Conservation (phyloP, 2,113 vertebrate genomes). For the Sapajus apella region DNA sequence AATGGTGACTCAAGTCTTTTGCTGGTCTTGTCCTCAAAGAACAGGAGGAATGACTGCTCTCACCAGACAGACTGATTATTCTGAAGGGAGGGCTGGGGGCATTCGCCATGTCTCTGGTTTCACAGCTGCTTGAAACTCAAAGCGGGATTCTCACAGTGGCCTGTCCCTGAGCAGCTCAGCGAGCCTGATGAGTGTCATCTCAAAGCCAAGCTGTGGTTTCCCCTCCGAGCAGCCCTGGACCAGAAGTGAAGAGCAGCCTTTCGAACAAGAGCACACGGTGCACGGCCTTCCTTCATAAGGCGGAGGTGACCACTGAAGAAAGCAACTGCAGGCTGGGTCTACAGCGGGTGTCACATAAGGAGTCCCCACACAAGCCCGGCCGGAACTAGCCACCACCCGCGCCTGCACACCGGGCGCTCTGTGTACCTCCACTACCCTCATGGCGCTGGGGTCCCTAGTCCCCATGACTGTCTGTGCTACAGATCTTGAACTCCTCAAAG, state of each 20-base stretch:
- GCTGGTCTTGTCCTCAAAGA: not conserved
- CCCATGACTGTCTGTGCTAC: not conserved
- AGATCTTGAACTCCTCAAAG: not conserved
- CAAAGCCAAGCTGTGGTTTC: fast-evolving
- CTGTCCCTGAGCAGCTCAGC: not conserved
- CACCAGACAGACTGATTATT: fast-evolving
- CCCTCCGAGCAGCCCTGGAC: fast-evolving
- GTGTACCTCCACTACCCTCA: fast-evolving
- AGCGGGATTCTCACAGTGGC: fast-evolving
- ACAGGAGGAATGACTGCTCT: not conserved
- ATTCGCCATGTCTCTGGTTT: too few species aligned
- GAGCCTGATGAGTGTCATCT: fast-evolving
- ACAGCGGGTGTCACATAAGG: not conserved
- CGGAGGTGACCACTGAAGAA: fast-evolving
- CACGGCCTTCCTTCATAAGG: fast-evolving
- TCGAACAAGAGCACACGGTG: fast-evolving
- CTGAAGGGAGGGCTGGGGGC: not conserved
- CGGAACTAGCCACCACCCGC: not conserved
- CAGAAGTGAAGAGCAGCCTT: not conserved
- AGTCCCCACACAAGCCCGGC: fast-evolving
- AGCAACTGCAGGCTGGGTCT: fast-evolving
- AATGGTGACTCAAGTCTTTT: not conserved
- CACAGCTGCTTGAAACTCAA: not conserved
- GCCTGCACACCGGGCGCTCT: fast-evolving
- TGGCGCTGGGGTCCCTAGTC: fast-evolving